Conservation (phyloP, 2,888 invertebrate species). For the Vanessa cardui region DNA sequence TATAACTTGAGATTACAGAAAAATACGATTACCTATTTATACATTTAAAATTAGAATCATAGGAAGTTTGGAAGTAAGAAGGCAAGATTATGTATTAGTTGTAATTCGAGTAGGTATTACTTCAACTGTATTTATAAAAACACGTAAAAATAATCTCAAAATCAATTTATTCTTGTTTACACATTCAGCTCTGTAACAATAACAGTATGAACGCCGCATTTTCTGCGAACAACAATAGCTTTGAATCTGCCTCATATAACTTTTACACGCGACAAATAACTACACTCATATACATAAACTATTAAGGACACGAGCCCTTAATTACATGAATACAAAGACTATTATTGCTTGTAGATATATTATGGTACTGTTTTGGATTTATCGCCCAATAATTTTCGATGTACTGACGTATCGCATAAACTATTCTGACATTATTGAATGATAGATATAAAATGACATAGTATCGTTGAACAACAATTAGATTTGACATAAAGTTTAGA, state of each 20-base stretch:
- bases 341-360: slow-evolving; percentile 2
- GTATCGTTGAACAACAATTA: neutral
- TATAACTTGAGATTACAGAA: neutral
- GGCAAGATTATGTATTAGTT: neutral
- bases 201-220: slow-evolving; percentile 34
- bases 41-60: no score
- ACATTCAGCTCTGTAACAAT: slow-evolving; percentile 28
- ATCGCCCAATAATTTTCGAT: slow-evolving; percentile 48
- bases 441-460: neutral
- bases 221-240: slow-evolving; percentile 46
- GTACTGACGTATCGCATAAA: slow-evolving; percentile 22
- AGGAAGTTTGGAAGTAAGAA: no score
- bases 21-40: no score
- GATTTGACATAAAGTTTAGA: neutral
- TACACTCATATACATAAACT: slow-evolving; percentile 12
- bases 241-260: slow-evolving; percentile 46
- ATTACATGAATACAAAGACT: neutral
- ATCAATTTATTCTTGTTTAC: slow-evolving; percentile 35
- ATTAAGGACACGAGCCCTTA: slow-evolving; percentile 7
- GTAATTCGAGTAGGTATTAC: neutral
- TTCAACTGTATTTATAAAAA: neutral
- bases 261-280: slow-evolving; percentile 49
- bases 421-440: slow-evolving; percentile 26
- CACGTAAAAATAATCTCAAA: slow-evolving; percentile 23
- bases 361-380: slow-evolving; percentile 47